phyloP scores from a whole-genome alignment of 2,797 vertebrate genomes.

The Urocyon cinereoargenteus region DNA sequence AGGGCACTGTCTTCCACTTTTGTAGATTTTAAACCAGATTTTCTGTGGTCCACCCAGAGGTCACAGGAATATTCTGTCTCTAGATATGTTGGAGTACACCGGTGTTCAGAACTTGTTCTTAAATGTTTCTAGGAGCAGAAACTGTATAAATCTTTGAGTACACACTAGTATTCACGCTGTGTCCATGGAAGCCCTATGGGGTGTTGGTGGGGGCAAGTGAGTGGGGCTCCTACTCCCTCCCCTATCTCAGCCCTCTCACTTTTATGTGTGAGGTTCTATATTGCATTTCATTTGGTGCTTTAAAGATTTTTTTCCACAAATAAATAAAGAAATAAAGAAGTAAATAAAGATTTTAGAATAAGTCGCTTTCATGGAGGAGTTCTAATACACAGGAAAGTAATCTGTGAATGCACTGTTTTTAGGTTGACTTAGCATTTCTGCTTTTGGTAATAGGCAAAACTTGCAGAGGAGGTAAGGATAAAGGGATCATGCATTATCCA shows the following conservation, averaged over 20 bases:
- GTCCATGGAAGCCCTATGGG: not conserved
- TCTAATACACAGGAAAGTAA: not conserved
- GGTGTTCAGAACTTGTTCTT: slow-evolving; percentile 16
- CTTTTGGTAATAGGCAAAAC: slow-evolving; percentile 8
- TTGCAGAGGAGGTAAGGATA: not conserved
- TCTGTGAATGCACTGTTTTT: not conserved
- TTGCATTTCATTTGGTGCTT: not conserved
- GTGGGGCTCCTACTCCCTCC: not conserved
- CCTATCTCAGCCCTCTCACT: not conserved
- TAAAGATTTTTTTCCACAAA: not conserved
- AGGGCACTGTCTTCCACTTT: slow-evolving; percentile 27
- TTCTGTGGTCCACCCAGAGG: slow-evolving; percentile 48
- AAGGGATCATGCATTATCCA: not conserved
- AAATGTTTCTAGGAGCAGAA: not conserved
- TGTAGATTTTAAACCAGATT: slow-evolving; percentile 70
- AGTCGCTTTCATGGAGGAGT: not conserved
- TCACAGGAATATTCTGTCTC: slow-evolving; percentile 43
- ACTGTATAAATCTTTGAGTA: not conserved
- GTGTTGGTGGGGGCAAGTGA: not conserved
- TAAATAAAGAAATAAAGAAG: not conserved
- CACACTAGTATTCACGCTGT: not conserved
- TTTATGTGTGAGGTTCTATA: not conserved
- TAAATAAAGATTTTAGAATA: slow-evolving; percentile 33
- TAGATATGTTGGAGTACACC: slow-evolving; percentile 49
- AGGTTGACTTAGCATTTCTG: not conserved